A percentile compares a stretch with the other conserved stretches of the same genome.
phyloP scores from a whole-genome alignment of 2,113 vertebrate species.

The Marmota flaviventris region DNA sequence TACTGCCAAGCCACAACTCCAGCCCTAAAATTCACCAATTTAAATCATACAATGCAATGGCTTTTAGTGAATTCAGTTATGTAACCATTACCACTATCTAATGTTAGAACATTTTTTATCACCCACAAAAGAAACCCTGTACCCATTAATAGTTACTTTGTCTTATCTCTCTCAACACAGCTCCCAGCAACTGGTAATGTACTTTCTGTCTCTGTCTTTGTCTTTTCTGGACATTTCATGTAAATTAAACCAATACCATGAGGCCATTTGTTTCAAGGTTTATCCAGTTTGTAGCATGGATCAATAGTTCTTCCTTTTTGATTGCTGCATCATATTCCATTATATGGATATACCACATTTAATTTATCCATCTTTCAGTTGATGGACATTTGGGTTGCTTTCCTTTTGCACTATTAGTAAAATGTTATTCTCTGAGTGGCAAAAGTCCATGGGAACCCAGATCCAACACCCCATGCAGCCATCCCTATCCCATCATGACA shows the following conservation, averaged over 20 bases:
- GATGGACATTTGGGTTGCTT: not conserved
- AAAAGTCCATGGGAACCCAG: not conserved
- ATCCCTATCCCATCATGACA: not conserved
- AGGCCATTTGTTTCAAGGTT: not conserved
- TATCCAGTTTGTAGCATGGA: not conserved
- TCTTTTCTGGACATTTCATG: not conserved
- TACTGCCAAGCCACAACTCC: too few species aligned
- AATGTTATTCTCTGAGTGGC: constrained; percentile 22
- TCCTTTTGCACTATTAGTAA: not conserved
- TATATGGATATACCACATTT: not conserved
- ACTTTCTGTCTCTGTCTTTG: not conserved
- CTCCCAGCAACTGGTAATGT: not conserved
- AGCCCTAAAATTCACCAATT: not conserved
- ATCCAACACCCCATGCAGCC: not conserved
- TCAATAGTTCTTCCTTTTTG: not conserved
- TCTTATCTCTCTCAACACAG: not conserved
- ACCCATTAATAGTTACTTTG: not conserved
- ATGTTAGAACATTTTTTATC: not conserved
- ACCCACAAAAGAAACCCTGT: not conserved
- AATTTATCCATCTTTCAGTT: not conserved
- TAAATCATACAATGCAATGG: not conserved
- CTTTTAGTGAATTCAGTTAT: not conserved
- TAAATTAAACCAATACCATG: not conserved
- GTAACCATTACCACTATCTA: too few species aligned
- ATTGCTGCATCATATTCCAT: not conserved